Conservation (phyloP, 2,113 vertebrate genomes). For the Eretmochelys imbricata region DNA sequence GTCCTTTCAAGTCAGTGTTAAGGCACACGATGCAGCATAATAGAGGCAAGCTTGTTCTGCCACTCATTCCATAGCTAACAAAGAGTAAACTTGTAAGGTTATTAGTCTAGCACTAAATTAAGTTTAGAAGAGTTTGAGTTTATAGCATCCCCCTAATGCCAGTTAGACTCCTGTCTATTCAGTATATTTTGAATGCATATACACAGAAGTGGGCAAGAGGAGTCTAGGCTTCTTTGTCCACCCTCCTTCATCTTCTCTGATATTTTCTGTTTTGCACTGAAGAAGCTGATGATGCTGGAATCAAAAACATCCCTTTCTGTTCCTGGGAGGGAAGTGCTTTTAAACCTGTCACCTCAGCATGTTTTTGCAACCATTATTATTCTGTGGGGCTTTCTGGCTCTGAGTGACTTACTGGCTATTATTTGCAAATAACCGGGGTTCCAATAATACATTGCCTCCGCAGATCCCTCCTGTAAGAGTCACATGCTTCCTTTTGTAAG, state of each 20-base stretch:
- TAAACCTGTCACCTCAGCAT: not conserved
- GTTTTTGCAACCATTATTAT: not conserved
- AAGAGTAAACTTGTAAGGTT: accelerated
- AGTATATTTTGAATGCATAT: not conserved
- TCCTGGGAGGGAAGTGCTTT: not conserved
- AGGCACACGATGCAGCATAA: not conserved
- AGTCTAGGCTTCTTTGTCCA: not conserved
- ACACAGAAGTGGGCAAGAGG: not conserved
- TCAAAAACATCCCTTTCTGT: not conserved
- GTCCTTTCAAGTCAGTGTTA: not conserved
- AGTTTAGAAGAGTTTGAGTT: not conserved
- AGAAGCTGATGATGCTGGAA: not conserved
- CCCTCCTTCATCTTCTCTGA: not conserved
- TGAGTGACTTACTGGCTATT: not conserved
- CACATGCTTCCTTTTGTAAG: not conserved
- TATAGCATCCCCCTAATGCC: accelerated
- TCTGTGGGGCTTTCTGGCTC: not conserved
- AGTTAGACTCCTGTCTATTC: accelerated
- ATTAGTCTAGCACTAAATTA: not conserved
- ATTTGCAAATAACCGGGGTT: not conserved
- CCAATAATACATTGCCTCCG: not conserved
- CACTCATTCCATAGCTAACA: not conserved
- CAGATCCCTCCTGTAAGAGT: not conserved
- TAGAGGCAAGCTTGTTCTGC: not conserved
- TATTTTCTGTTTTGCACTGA: not conserved